phyloP scores from a whole-genome alignment of 2,113 vertebrate species.

The Alexandromys fortis region DNA sequence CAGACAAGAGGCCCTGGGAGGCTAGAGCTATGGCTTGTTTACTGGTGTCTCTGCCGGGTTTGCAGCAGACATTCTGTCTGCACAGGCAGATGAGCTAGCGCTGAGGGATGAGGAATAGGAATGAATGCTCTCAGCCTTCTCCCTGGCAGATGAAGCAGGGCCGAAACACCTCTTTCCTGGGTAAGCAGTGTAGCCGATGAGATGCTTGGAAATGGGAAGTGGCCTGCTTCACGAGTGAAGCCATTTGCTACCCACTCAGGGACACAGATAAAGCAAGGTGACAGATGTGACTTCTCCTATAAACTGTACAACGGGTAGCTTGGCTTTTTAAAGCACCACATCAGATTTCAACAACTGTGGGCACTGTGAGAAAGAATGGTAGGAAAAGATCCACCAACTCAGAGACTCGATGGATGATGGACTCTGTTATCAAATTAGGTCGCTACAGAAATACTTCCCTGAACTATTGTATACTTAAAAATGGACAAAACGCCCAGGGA shows the following conservation, averaged over 20 bases:
- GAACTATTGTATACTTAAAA: background rate
- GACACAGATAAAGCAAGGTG: background rate
- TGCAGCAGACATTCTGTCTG: background rate
- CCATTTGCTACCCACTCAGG: background rate
- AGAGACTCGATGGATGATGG: background rate
- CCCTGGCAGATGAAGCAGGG: background rate
- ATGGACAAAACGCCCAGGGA: background rate
- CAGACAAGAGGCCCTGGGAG: background rate
- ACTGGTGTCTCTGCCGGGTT: background rate
- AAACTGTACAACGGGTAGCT: background rate
- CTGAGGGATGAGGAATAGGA: background rate
- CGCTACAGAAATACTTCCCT: background rate
- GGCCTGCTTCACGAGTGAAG: background rate
- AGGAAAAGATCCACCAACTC: background rate
- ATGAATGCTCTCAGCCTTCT: background rate
- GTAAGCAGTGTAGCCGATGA: background rate
- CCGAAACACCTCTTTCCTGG: background rate
- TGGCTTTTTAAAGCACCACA: background rate
- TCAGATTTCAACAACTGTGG: constrained; percentile 8
- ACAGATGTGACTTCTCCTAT: background rate
- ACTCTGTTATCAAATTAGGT: background rate
- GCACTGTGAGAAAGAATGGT: background rate
- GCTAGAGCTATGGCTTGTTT: background rate
- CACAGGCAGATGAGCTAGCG: background rate
- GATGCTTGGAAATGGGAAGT: background rate